Evolutionary conservation across 2,888 invertebrate genomes (phyloP).

Genomic region (Drosophila trichaetosa): DNA sequence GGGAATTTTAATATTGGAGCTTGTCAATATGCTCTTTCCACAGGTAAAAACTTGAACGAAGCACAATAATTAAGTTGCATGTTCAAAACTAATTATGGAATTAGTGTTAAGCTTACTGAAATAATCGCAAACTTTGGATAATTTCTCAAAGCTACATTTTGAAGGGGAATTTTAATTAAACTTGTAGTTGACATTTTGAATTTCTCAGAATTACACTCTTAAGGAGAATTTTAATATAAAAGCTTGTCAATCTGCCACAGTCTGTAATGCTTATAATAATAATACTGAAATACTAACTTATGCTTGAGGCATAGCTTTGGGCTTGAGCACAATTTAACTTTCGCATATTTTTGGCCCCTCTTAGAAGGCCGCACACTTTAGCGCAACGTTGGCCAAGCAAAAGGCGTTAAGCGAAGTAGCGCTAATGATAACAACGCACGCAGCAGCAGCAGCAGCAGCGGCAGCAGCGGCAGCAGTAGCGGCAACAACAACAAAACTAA

Average conservation of each 20-base stretch:
- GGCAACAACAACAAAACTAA: conserved; percentile 26
- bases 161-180: not conserved
- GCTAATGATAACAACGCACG: conserved; percentile 71
- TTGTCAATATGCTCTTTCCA: not conserved
- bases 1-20: not conserved
- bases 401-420: conserved; percentile 69
- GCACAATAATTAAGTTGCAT: not conserved
- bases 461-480: conserved; percentile 4
- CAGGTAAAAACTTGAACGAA: not conserved
- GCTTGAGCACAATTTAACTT: conserved; percentile 11
- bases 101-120: not conserved
- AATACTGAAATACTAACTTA: not conserved
- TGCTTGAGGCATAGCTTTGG: not conserved
- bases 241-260: not conserved
- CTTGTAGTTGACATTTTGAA: not conserved
- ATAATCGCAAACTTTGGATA: not conserved
- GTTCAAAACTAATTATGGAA: not conserved
- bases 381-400: conserved; percentile 21
- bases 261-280: not conserved
- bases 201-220: not conserved
- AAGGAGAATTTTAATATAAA: not conserved
- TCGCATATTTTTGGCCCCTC: conserved; percentile 10
- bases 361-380: conserved; percentile 6
- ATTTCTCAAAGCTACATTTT: not conserved
- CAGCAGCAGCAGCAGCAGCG: conserved; percentile 30